Evolutionary conservation across 2,888 invertebrate species (phyloP).

Genomic region (Branchellion lobata): DNA sequence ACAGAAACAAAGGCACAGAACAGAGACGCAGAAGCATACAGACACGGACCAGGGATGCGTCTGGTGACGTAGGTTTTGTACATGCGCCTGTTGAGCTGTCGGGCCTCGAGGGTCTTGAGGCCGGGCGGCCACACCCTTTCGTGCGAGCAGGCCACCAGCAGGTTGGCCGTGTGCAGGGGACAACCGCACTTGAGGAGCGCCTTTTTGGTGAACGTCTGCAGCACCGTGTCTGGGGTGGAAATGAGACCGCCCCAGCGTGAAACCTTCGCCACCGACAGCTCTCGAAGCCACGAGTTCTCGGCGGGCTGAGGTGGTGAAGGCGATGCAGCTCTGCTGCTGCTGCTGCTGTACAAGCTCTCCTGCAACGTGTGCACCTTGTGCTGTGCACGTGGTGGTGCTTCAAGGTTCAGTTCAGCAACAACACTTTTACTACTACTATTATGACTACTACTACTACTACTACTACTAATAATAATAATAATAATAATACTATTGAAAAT

Average conservation of each 20-base stretch:
- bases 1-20: no score
- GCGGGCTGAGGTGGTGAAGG: conserved; percentile 69
- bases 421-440: no score
- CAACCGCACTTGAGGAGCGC: conserved; percentile 87
- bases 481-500: no score
- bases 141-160: conserved; percentile 95
- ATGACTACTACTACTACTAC: no score
- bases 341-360: not conserved
- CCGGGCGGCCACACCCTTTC: conserved; percentile 93
- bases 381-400: no score
- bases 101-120: conserved; percentile 81
- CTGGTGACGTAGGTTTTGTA: conserved; percentile 93
- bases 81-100: conserved; percentile 86
- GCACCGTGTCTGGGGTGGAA: conserved; percentile 89
- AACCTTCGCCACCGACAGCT: conserved; percentile 68
- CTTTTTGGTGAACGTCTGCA: conserved; percentile 86
- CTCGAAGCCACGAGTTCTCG: conserved; percentile 55
- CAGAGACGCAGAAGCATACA: no score
- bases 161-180: conserved; percentile 86
- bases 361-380: not conserved
- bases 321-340: not conserved
- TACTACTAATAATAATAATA: no score
- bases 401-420: no score
- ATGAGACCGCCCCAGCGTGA: conserved; percentile 98
- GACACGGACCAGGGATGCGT: conserved; percentile 74